Base-by-base conservation (phyloP, 1,140 invertebrate species). In the Drosophila funebris region DNA sequence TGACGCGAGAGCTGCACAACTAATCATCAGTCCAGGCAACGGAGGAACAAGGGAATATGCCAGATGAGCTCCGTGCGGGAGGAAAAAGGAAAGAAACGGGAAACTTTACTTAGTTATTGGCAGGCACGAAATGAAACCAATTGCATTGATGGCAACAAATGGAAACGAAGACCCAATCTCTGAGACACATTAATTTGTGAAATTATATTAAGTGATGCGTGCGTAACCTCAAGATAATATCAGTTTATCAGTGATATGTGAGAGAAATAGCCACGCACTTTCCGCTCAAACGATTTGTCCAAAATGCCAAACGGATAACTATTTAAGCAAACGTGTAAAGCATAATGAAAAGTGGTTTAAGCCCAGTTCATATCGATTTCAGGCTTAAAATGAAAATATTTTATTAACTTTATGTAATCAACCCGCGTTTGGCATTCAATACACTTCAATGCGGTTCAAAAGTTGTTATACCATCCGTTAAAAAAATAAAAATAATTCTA, bases 101-200 rank as follows among this genome's bases (percentile, higher is more conserved):
- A 36, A 16, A 37, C 11, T 27, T 58, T 37, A 52, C 37, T 57
- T 61, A 46, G 50, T 63, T 84, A 81, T 78, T 85, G 82, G 73
- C 82, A 87, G 82, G 74, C 82, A 85, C 84, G 82, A 74, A 77
- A 77, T 33, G 56, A 75, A 46, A 37, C 43, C 43, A 60, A 60
- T 60, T 52, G 48, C 27, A 52, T 52, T 33, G 48, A 52, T 36
- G 39, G 54, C 29, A 52, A 69, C 48, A 78, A 58, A 76, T 53
- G 27, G 39, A 57, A 70, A 44, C 43, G 16, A 61, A 41, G 36
- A 48, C 31, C 18, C 18, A 20, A 43, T 61, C 29, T 11, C 36
- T 29, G 22, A 27, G 16, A 36, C 69, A 37, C 16, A 39, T 67
- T 58, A 57, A 67, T 72, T 72, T 53, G 7, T 8, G 4, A 46